phyloP scores from a whole-genome alignment of 2,888 invertebrate genomes.

The Merodon equestris region DNA sequence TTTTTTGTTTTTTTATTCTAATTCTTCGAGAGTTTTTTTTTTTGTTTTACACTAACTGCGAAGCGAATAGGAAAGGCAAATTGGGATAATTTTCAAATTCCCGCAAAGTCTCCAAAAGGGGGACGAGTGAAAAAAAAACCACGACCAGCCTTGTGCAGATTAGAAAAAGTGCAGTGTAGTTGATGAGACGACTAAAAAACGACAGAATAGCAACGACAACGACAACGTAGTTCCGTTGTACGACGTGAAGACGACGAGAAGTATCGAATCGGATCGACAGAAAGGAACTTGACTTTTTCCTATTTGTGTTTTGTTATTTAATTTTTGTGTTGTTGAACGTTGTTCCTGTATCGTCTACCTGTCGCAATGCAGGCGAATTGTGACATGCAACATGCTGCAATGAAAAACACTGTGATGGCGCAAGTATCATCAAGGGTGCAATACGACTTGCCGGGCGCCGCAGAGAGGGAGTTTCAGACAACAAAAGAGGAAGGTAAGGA shows the following conservation, averaged over 20 bases:
- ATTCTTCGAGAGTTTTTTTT: too few relatives aligned
- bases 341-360: not conserved
- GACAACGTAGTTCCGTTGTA: slow-evolving; percentile 30
- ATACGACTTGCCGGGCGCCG: not conserved
- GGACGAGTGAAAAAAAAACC: slow-evolving; percentile 5
- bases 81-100: slow-evolving; percentile 7
- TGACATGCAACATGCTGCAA: slow-evolving; percentile 50
- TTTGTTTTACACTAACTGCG: too few relatives aligned
- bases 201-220: slow-evolving; percentile 19
- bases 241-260: not conserved
- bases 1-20: too few relatives aligned
- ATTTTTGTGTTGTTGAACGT: too few relatives aligned
- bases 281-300: too few relatives aligned
- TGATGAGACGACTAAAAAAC: too few relatives aligned
- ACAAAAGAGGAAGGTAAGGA: too few relatives aligned
- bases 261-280: not conserved
- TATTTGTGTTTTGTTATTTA: too few relatives aligned
- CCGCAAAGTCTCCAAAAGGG: slow-evolving; percentile 39
- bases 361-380: not conserved
- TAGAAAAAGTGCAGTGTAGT: slow-evolving; percentile 25
- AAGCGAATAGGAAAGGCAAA: too few relatives aligned
- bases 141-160: slow-evolving; percentile 3
- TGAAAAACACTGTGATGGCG: slow-evolving; percentile 19
- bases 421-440: too few relatives aligned
- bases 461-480: too few relatives aligned